Conservation (phyloP, 2,888 invertebrate species). For the Rhogogaster chlorosoma region DNA sequence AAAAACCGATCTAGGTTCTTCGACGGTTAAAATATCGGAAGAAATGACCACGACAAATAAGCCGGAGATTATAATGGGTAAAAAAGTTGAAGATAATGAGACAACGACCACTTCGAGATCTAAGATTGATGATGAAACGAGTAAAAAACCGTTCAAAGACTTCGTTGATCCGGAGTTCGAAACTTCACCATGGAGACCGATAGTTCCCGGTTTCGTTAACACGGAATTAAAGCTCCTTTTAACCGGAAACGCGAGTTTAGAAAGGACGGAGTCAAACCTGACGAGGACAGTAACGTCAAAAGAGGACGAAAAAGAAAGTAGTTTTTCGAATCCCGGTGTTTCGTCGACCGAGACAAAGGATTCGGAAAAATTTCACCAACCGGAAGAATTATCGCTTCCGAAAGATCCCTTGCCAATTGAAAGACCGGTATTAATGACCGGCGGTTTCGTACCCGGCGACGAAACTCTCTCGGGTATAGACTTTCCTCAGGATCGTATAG, state of each 20-base stretch:
- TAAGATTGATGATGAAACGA: constrained; percentile 14
- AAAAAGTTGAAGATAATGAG: neutral
- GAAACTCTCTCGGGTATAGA: neutral
- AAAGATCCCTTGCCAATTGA: neutral
- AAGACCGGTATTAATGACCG: constrained; percentile 8
- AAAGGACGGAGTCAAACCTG: neutral
- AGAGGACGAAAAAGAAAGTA: neutral
- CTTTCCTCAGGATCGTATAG: constrained; percentile 70
- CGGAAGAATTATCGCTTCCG: constrained; percentile 10
- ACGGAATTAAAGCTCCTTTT: constrained; percentile 65
- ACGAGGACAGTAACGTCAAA: neutral
- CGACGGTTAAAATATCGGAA: constrained; percentile 25
- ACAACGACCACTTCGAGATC: neutral
- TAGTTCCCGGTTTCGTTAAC: constrained; percentile 70
- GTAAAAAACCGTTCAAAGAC: constrained; percentile 63
- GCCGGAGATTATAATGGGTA: constrained; percentile 19
- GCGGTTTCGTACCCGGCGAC: neutral
- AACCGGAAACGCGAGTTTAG: constrained; percentile 7
- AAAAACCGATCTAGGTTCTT: constrained; percentile 43
- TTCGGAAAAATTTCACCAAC: neutral
- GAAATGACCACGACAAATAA: constrained; percentile 18
- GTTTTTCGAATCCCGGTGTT: neutral
- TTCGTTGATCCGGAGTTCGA: constrained; percentile 73
- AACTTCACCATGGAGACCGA: constrained; percentile 75
- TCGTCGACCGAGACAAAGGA: neutral